These are phyloP conservation scores for Philonicus albiceps DNA, from an alignment of 2,888 invertebrate species.

Conservation along the genomic window DNA sequence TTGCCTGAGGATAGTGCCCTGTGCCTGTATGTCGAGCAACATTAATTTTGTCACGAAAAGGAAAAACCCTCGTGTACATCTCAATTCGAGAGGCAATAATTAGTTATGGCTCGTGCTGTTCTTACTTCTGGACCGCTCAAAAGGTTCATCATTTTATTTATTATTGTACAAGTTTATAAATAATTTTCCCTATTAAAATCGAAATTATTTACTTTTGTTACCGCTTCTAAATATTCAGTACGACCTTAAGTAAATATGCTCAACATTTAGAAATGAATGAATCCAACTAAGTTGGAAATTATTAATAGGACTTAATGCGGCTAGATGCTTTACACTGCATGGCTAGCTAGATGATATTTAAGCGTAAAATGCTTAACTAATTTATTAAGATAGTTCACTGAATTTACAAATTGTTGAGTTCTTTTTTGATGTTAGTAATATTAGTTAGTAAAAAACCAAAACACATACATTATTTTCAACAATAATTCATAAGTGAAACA, in stretches of 20 bases:
- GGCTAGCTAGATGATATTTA: not conserved
- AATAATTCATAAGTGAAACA: too few relatives aligned
- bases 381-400: too few relatives aligned
- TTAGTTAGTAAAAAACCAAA: too few relatives aligned
- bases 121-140: not conserved
- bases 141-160: not conserved
- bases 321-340: not conserved
- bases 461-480: too few relatives aligned
- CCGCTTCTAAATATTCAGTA: too few relatives aligned
- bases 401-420: too few relatives aligned
- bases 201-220: not conserved
- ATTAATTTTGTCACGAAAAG: constrained; percentile 5
- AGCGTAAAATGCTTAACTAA: not conserved
- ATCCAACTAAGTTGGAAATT: not conserved
- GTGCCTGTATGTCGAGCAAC: not conserved
- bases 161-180: not conserved
- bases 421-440: too few relatives aligned
- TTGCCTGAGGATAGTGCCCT: not conserved
- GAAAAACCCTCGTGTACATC: not conserved
- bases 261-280: not conserved
- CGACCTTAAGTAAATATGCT: too few relatives aligned
- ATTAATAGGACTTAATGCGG: not conserved
- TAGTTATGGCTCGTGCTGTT: not conserved
- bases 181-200: not conserved
- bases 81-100: not conserved